Evolutionary conservation across 2,113 vertebrate genomes (phyloP), one percentile per base, ranked within the genome.

Genomic region (Puntigrus tetrazona): DNA sequence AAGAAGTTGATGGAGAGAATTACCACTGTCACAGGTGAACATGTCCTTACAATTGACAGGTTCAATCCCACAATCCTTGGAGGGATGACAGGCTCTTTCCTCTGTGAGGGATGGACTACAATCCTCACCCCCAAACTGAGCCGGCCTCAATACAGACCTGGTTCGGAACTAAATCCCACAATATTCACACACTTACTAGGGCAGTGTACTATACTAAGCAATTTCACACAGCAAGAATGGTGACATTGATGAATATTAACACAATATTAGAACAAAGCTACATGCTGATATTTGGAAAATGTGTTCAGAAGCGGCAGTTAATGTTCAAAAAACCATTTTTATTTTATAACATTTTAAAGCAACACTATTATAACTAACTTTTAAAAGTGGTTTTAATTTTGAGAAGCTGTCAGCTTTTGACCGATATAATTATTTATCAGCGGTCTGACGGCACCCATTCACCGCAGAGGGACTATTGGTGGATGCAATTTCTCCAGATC

Each of bases 1-100:
- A 50, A 74, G 7, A 29, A 25, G 22, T 13, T 75, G 13, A 1
- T 45, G 11, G 67, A 6, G 38, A 20, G 29, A 14, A 55, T 91
- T 92, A 97, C 97, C 97, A 31, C 90, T 97, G 74, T 95, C 93
- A 91, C 97, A 99, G 72, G 84, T 92, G 84, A 99, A 98, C 88
- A 95, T 91, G 36, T 94, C 94, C 83, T 88, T 95, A 92, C 97
- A 98, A 85, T 95, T 89, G 3, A 89, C 0, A 47, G 94, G 86
- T 59, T 96, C 90, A 29, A 97, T 93, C 88, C 89, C 94, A 91
- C 98, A 99, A 83, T 95, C 86, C 50, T 93, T 95, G 3, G 93
- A 27, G 25, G 97, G 94, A 79, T 94, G 83, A 45, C 97, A 98
- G 0, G 89, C 88, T 2, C 94, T 91, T 59, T 93, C 96, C 18